Base-by-base conservation (phyloP, 2,797 vertebrate species). In the Pangasius sanitwongsei region DNA sequence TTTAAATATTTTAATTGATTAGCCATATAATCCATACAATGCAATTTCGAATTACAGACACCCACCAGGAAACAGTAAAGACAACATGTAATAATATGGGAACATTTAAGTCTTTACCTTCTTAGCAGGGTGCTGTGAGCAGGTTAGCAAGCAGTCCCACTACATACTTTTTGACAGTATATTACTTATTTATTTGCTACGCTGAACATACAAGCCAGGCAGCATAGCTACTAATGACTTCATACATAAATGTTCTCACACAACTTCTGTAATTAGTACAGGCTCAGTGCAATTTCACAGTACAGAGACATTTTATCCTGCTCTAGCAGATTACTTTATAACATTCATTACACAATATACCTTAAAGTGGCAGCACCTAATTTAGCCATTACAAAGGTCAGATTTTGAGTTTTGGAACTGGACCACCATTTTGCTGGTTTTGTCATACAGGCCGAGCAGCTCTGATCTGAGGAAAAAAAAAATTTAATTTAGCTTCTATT, bases 401-500 rank as follows among this genome's bases (percentile, higher is more conserved):
- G 25, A 84, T 67, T 50, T 50, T 13, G 0, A 20, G 20, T 20
- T 50, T 67, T 31, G 44, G 12, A 65, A 31, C 23, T 48, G 13
- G 55, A 82, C 6, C 2, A 6, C 18, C 20, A 37, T 37, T 81
- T 37, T 81, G 28, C 15, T n/a, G 75, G 12, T 78, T 78, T 78
- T 53, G 18, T 57, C 2, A 25, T 37, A 80, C 50, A 80, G 16
- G 18, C 2, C 2, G 57, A 31, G 12, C 48, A 53, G 28, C n/a
- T 28, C 28, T 78, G 28, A 28, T 94, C 93, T 92, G 92, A 91
- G 88, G 87, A 0, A 95, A 83, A 95, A 93, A 92, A 91, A 34
- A 31, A 9, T 96, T 96, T 94, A 92, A 95, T 96, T 92, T 93
- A 94, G 93, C 92, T 90, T 92, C 93, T 94, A 92, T 93, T 93